These are phyloP conservation scores for Lepidochitona cinerea DNA, from an alignment of 2,888 invertebrate genomes.

Conservation along the genomic window DNA sequence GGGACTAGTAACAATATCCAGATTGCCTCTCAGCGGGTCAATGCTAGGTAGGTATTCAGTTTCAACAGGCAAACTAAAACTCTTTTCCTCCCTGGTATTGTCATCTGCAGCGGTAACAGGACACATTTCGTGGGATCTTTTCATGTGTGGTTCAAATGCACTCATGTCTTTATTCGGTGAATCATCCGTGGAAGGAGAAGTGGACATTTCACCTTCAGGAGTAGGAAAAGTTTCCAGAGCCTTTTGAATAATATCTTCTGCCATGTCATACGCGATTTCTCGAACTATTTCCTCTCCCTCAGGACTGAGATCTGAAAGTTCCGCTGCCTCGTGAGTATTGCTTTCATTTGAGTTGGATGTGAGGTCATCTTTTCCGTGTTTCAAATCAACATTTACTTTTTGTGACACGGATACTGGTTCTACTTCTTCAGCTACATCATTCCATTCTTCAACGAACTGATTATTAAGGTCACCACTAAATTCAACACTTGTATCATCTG, in stretches of 20 bases:
- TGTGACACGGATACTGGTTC: too few species aligned
- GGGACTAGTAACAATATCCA: conserved; percentile 43
- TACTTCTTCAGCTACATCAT: too few species aligned
- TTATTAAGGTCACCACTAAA: not conserved
- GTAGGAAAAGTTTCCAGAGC: conserved; percentile 51
- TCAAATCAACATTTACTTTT: too few species aligned
- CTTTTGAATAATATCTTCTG: conserved; percentile 52
- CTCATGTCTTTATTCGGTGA: not conserved
- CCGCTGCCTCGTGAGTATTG: not conserved
- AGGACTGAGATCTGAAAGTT: not conserved
- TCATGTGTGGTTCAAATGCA: not conserved
- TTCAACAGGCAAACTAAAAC: conserved; percentile 41
- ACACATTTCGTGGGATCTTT: not conserved
- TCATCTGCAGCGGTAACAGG: not conserved
- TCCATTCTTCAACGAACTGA: not conserved
- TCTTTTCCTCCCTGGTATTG: not conserved
- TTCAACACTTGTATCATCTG: not conserved
- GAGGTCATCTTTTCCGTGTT: not conserved
- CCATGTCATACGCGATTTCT: conserved; percentile 45
- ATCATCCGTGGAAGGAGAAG: not conserved
- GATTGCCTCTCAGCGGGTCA: conserved; percentile 56
- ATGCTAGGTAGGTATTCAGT: conserved; percentile 58
- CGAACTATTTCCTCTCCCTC: not conserved
- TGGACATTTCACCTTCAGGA: not conserved
- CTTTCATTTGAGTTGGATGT: not conserved